A percentile compares a stretch with the other conserved stretches of the same genome.
These are phyloP conservation scores for Rhynchomys soricoides DNA, from an alignment of 2,113 vertebrate genomes.

Conservation along the genomic window DNA sequence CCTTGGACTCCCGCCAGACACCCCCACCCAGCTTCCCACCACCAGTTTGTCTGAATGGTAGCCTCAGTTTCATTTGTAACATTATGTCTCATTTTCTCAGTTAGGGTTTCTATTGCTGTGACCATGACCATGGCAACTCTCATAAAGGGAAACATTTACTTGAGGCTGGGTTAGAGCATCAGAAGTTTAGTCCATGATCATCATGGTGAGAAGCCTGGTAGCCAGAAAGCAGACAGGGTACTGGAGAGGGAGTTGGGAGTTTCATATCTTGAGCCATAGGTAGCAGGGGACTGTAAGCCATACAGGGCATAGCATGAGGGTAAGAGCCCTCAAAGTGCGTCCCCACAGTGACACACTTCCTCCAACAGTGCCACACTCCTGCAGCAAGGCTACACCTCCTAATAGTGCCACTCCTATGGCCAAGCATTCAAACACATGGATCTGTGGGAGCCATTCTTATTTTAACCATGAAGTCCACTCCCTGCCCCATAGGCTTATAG, in stretches of 20 bases:
- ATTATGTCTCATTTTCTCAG: neutral
- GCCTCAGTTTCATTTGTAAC: neutral
- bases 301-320: neutral
- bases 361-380: neutral
- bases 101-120: neutral
- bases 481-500: too few relatives aligned
- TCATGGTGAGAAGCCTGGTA: neutral
- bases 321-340: neutral
- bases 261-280: neutral
- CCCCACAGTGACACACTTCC: neutral
- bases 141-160: neutral
- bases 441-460: too few relatives aligned
- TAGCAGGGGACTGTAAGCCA: neutral
- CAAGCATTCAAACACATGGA: neutral
- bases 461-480: too few relatives aligned
- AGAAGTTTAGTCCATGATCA: neutral
- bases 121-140: neutral
- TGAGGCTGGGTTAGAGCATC: neutral
- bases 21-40: neutral
- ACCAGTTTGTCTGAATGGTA: neutral
- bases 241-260: neutral
- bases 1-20: neutral
- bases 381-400: neutral
- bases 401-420: neutral
- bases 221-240: neutral